These are phyloP conservation scores for Zaprionus kolodkinae DNA, from an alignment of 1,140 invertebrate species.

Conservation along the genomic window DNA sequence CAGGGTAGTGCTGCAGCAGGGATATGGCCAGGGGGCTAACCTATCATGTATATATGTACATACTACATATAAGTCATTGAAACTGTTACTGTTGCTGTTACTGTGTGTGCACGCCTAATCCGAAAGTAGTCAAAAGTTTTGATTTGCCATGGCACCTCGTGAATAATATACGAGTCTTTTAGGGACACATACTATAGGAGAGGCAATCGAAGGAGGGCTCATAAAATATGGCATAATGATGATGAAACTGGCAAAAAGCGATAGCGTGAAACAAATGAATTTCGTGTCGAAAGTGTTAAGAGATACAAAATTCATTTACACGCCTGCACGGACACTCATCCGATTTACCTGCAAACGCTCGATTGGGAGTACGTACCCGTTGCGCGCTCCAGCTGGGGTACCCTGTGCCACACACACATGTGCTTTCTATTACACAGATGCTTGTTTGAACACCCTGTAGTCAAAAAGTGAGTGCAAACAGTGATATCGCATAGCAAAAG, in stretches of 20 bases:
- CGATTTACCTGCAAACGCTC: constrained; percentile 40
- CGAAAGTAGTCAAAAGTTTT: constrained; percentile 47
- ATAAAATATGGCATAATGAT: constrained; percentile 31
- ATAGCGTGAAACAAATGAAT: constrained; percentile 6
- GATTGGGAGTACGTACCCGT: constrained; percentile 1
- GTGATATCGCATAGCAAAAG: no score
- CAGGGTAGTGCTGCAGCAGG: constrained; percentile 6
- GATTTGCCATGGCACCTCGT: constrained; percentile 22
- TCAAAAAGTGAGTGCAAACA: neutral
- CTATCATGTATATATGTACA: constrained; percentile 9
- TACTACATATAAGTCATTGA: constrained; percentile 28
- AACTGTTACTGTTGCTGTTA: constrained; percentile 17
- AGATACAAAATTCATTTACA: constrained; percentile 38
- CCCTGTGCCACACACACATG: neutral
- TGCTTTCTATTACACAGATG: neutral
- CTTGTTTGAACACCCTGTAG: constrained; percentile 15
- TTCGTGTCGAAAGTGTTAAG: constrained; percentile 23
- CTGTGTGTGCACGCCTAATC: constrained; percentile 24
- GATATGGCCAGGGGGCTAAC: neutral
- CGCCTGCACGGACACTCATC: constrained; percentile 26
- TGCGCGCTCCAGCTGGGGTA: neutral
- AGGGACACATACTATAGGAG: neutral
- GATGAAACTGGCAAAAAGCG: constrained; percentile 3
- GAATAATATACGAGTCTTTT: neutral
- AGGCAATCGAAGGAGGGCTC: constrained; percentile 14